Evolutionary conservation across 2,797 vertebrate genomes (phyloP).

Genomic region (Pipistrellus pygmaeus): DNA sequence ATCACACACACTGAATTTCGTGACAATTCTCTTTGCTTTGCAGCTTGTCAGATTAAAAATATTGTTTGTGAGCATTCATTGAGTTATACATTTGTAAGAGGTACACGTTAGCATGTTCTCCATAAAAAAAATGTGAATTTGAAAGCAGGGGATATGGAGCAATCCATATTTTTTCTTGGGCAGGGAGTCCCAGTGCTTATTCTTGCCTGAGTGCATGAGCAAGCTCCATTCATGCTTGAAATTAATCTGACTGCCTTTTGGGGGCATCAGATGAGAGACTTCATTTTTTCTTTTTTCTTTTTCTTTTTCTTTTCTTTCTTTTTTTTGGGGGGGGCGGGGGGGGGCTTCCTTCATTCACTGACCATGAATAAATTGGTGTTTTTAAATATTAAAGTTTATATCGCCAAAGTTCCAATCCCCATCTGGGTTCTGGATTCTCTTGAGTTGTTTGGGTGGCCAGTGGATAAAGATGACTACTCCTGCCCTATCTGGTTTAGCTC

Average conservation of each 20-base stretch:
- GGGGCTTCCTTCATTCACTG: not conserved
- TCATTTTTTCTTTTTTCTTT: not conserved
- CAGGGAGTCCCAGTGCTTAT: fast-evolving
- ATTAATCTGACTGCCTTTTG: not conserved
- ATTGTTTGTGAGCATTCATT: not conserved
- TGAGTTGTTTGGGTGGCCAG: not conserved
- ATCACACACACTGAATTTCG: not conserved
- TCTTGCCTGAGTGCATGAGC: not conserved
- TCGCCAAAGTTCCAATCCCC: not conserved
- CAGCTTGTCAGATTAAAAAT: not conserved
- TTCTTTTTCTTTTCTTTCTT: too few relatives aligned
- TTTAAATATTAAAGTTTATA: not conserved
- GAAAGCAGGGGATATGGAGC: not conserved
- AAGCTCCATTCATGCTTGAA: not conserved
- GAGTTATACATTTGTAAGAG: not conserved
- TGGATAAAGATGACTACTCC: not conserved
- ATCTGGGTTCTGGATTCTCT: not conserved
- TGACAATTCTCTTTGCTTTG: not conserved
- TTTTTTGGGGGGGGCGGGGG: not conserved
- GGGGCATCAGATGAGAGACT: not conserved
- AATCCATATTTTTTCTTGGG: not conserved
- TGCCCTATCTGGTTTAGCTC: too few relatives aligned
- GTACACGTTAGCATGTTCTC: not conserved
- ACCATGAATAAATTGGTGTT: not conserved
- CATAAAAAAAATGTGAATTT: not conserved